Conservation (phyloP, 1,140 invertebrate species). For the Dinoponera quadriceps region DNA sequence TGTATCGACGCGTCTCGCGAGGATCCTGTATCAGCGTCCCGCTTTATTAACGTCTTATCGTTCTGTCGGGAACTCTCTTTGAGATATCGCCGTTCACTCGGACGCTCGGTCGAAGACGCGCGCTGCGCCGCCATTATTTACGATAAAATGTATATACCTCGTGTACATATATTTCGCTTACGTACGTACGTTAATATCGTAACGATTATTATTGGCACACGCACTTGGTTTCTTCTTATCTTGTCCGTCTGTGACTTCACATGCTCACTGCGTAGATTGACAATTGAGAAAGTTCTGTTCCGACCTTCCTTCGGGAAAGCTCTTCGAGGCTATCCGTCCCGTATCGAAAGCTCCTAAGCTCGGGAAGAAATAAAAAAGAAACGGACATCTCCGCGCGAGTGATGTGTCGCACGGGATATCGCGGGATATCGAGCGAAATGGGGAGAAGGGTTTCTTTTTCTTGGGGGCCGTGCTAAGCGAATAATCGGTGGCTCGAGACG, state of each 20-base stretch:
- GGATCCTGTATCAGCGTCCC: not conserved
- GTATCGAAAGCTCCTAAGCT: not conserved
- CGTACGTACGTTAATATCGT: conserved; percentile 47
- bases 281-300: conserved; percentile 26
- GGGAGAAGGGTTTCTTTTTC: conserved; percentile 3
- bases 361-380: too few species aligned
- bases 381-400: not conserved
- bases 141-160: conserved; percentile 37
- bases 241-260: conserved; percentile 45
- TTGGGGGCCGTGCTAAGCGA: conserved; percentile 12
- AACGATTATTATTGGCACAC: conserved; percentile 54
- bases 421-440: conserved; percentile 21
- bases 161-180: conserved; percentile 53
- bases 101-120: conserved; percentile 33
- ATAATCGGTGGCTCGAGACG: conserved; percentile 51
- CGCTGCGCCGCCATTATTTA: not conserved
- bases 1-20: not conserved
- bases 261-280: conserved; percentile 41
- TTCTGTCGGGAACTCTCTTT: not conserved
- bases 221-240: conserved; percentile 44
- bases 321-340: conserved; percentile 2
- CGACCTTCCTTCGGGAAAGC: conserved; percentile 52
- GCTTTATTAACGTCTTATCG: not conserved
- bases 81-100: not conserved
- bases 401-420: not conserved